A percentile compares a stretch with the other conserved stretches of the same genome.
phyloP scores from a whole-genome alignment of 2,113 vertebrate genomes.

The Spea multiplicata region DNA sequence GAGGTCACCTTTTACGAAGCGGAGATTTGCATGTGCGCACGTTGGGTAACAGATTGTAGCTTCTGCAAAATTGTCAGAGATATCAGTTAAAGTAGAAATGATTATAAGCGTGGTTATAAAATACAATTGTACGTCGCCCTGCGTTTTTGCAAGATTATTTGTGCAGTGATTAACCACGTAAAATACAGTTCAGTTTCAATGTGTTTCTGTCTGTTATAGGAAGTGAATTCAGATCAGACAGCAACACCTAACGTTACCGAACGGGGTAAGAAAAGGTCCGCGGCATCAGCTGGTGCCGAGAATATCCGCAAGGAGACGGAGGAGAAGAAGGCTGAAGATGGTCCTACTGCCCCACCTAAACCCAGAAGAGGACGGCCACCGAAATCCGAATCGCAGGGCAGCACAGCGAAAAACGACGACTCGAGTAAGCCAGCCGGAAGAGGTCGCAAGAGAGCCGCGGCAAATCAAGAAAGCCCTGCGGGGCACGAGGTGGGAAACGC shows the following conservation, averaged over 20 bases:
- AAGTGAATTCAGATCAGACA: slow-evolving; percentile 73
- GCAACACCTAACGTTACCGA: slow-evolving; percentile 69
- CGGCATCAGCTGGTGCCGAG: slow-evolving; percentile 71
- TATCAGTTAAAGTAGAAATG: too few species aligned
- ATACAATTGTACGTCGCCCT: too few species aligned
- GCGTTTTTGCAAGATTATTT: too few species aligned
- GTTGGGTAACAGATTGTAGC: too few species aligned
- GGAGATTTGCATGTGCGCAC: too few species aligned
- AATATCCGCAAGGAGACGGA: slow-evolving; percentile 79
- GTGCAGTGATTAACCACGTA: too few species aligned
- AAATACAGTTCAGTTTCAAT: too few species aligned
- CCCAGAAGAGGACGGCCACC: slow-evolving; percentile 79
- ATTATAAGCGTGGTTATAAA: too few species aligned
- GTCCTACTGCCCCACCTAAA: slow-evolving; percentile 69
- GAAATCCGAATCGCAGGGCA: slow-evolving; percentile 77
- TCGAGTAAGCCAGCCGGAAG: slow-evolving; percentile 72
- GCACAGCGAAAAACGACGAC: slow-evolving; percentile 73
- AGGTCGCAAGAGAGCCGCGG: slow-evolving; percentile 84
- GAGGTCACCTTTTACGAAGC: too few species aligned
- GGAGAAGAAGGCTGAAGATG: slow-evolving; percentile 66
- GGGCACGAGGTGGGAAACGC: slow-evolving; percentile 79
- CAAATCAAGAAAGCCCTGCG: slow-evolving; percentile 71
- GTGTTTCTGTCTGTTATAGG: slow-evolving; percentile 54
- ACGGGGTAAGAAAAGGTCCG: slow-evolving; percentile 74
- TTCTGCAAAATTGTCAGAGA: too few species aligned